phyloP scores from a whole-genome alignment of 2,113 vertebrate species.

The Poeciliopsis occidentalis region DNA sequence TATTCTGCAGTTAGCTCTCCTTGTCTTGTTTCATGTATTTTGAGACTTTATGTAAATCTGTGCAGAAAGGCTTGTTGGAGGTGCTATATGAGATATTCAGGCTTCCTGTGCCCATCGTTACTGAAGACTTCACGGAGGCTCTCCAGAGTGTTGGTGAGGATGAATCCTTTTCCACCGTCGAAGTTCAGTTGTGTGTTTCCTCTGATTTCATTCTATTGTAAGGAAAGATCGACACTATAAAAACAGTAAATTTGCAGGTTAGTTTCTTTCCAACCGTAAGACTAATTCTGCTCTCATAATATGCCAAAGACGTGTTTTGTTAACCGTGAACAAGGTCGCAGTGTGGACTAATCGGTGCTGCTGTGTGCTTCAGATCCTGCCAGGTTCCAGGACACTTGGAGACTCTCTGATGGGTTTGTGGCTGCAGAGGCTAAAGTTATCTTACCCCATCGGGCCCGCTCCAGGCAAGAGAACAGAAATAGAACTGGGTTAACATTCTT shows the following conservation, averaged over 20 bases:
- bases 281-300: neutral
- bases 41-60: neutral
- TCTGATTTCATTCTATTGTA: neutral
- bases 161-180: neutral
- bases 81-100: conserved; percentile 98
- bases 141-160: conserved; percentile 92
- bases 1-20: neutral
- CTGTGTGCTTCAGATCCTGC: conserved; percentile 84
- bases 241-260: neutral
- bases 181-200: neutral
- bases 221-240: too few relatives aligned
- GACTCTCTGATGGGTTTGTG: conserved; percentile 96
- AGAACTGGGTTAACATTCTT: neutral
- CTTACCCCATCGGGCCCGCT: conserved; percentile 93
- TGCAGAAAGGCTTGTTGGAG: conserved; percentile 91
- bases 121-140: conserved; percentile 94
- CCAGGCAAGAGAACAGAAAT: conserved; percentile 80
- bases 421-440: conserved; percentile 96
- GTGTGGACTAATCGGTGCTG: neutral
- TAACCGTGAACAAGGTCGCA: neutral
- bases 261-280: neutral
- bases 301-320: neutral
- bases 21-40: neutral
- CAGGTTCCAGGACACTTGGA: conserved; percentile 96
- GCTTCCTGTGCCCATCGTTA: conserved; percentile 91